Evolutionary conservation across 1,140 invertebrate genomes (phyloP), one percentile per base, ranked within the genome.

Genomic region (Euschistus heros): DNA sequence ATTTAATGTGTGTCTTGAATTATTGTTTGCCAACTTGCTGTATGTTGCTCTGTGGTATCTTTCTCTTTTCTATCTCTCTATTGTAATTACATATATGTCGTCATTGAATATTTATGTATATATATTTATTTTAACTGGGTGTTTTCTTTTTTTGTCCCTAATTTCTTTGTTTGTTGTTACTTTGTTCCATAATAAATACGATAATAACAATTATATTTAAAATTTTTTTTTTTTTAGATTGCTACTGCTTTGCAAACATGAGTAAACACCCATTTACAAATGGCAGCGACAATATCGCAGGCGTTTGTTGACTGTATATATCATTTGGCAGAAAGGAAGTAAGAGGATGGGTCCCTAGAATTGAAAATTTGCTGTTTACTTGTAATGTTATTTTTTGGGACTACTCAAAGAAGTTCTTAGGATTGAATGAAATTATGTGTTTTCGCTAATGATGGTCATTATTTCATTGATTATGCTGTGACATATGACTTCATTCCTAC

Each of bases 201-300:
- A 6, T n/a, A 50, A 50, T 50, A 4, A 22, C 14, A 20, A 50
- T 50, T 50, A 10, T 20, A 50, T 50, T 50, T 50, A 10, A 50
- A 18, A 4, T 59, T 62, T n/a, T 44, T 64, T 47, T 60, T 26
- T 20, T 64, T 63, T 17, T 59, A 67, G 66, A 65, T 70, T 24
- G 65, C 69, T 17, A 70, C 69, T 22, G 69, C 69, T 44, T 62
- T 70, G 63, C 69, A 70, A 50, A 68, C 69, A 70, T 70, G 69
- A 70, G 67, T 63, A 64, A 67, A 67, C 55, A 46, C 46, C n/a
- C 62, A 67, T 20, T 37, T 67, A 52, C 54, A 63, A 52, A 59
- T 60, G 50, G 54, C 66, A 24, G 60, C 66, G n/a, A 67, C 66
- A n/a, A 63, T 67, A 37, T 67, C 66, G 37, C 66, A 67, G 64